phyloP scores from a whole-genome alignment of 2,888 invertebrate species.

The Atethmia centrago region DNA sequence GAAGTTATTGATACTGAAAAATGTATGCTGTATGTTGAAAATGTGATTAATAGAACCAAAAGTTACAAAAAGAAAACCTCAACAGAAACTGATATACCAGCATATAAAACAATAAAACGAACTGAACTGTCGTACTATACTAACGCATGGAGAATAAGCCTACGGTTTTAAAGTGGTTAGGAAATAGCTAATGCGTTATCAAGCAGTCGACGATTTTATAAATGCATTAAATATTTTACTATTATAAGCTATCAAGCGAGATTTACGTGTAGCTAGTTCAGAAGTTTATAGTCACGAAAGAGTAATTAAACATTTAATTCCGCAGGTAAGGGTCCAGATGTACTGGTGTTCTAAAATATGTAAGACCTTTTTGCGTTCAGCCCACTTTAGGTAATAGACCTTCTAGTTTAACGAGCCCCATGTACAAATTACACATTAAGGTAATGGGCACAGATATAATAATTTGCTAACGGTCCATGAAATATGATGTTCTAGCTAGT shows the following conservation, averaged over 20 bases:
- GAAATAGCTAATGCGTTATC: conserved; percentile 46
- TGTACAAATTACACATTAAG: conserved; percentile 68
- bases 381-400: conserved; percentile 51
- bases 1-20: no score
- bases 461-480: conserved; percentile 72
- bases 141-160: conserved; percentile 26
- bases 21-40: no score
- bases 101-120: conserved; percentile 31
- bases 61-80: no score
- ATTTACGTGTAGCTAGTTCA: conserved; percentile 15
- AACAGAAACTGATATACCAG: conserved; percentile 17
- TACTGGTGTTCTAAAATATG: conserved; percentile 57
- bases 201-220: conserved; percentile 45
- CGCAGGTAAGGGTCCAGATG: conserved; percentile 24
- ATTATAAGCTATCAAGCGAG: conserved; percentile 26
- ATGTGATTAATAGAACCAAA: no score
- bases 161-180: conserved; percentile 45
- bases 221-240: conserved; percentile 44
- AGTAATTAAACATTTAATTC: conserved; percentile 39
- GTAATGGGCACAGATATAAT: conserved; percentile 68
- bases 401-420: conserved; percentile 44
- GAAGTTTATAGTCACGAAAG: conserved; percentile 40
- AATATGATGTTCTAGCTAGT: conserved; percentile 66
- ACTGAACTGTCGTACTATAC: conserved; percentile 10
- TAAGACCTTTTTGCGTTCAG: conserved; percentile 55